Conservation (phyloP, 2,888 invertebrate species). For the Idaea biselata region DNA sequence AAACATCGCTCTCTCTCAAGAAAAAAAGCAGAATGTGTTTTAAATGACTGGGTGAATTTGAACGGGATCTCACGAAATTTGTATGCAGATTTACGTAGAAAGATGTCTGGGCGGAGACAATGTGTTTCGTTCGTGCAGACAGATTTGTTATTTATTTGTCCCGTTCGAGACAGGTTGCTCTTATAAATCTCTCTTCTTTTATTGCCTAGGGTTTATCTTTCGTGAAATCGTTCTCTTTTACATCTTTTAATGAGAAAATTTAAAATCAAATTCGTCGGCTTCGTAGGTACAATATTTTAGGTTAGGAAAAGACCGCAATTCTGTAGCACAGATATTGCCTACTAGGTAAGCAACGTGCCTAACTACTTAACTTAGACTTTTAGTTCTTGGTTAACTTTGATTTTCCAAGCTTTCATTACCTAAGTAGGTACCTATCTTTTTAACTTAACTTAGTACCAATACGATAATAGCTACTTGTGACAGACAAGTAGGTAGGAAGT, state of each 20-base stretch:
- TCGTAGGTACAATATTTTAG: neutral
- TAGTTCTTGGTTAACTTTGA: too few species aligned
- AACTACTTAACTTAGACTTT: too few species aligned
- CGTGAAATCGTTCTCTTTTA: constrained; percentile 34
- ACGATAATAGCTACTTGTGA: too few species aligned
- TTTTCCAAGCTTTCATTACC: too few species aligned
- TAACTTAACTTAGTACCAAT: too few species aligned
- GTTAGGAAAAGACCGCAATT: too few species aligned
- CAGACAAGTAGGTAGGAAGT: too few species aligned
- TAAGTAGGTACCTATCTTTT: too few species aligned
- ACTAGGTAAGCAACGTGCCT: too few species aligned
- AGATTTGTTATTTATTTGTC: constrained; percentile 61
- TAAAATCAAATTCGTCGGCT: constrained; percentile 11
- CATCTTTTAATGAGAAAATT: constrained; percentile 29
- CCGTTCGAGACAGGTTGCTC: constrained; percentile 44
- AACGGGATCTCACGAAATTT: constrained; percentile 71
- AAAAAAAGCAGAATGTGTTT: constrained; percentile 70
- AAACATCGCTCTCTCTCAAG: constrained; percentile 56
- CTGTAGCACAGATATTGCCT: too few species aligned
- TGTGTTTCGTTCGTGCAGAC: constrained; percentile 66
- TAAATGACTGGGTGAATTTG: constrained; percentile 77
- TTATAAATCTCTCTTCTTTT: constrained; percentile 44
- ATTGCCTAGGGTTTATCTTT: constrained; percentile 35
- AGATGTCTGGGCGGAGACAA: constrained; percentile 62
- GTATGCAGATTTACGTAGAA: constrained; percentile 73